A percentile compares a stretch with the other conserved stretches of the same genome.
Evolutionary conservation across 2,797 vertebrate genomes (phyloP).

Genomic region (Enteromius unitaeniatus): DNA sequence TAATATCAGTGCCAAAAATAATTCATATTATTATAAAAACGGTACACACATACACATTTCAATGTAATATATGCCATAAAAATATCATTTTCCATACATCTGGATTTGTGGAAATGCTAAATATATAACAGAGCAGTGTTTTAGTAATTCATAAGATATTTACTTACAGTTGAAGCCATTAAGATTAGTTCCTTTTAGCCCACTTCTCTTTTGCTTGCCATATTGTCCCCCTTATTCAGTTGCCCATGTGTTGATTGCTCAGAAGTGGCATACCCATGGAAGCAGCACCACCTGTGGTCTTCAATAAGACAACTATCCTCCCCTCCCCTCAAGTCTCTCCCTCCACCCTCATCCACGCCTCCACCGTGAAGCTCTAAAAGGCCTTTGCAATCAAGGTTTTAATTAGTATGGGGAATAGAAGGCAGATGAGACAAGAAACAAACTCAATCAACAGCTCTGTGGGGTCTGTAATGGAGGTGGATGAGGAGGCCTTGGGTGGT

Average conservation of each 20-base stretch:
- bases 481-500: constrained; percentile 59
- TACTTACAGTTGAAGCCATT: constrained; percentile 2
- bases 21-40: no score
- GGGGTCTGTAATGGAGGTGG: constrained; percentile 68
- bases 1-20: no score
- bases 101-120: background rate
- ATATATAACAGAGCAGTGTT: background rate
- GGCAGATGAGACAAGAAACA: constrained; percentile 67
- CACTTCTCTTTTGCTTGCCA: background rate
- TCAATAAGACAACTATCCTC: constrained; percentile 38
- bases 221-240: background rate
- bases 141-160: background rate
- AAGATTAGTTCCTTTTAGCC: background rate
- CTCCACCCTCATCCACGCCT: constrained; percentile 49
- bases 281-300: constrained; percentile 55
- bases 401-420: constrained; percentile 70
- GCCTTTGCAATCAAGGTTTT: constrained; percentile 73
- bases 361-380: constrained; percentile 58
- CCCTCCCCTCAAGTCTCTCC: constrained; percentile 34
- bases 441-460: constrained; percentile 67
- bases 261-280: constrained; percentile 6
- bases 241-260: constrained; percentile 31
- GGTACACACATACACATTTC: background rate
- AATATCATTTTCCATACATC: background rate
- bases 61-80: background rate